Evolutionary conservation across 2,888 invertebrate genomes (phyloP).

Genomic region (Dynastes hyllus): DNA sequence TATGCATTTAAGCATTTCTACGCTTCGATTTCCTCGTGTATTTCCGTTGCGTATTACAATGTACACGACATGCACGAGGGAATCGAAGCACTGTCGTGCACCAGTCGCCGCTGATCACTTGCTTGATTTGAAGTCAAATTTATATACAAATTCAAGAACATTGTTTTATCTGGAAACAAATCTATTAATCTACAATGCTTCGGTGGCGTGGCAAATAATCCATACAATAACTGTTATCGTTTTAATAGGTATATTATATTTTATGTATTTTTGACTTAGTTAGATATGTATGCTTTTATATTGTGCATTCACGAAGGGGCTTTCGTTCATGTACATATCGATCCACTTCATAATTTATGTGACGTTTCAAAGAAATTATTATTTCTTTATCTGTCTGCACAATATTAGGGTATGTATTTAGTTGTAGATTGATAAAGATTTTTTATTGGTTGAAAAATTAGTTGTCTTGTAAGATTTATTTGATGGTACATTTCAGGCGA

Average conservation of each 20-base stretch:
- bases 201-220: too few relatives aligned
- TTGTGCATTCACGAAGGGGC: conserved; percentile 34
- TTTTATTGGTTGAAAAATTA: conserved; percentile 6
- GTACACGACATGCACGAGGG: too few relatives aligned
- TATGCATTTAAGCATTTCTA: too few relatives aligned
- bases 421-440: conserved; percentile 56
- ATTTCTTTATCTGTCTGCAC: conserved; percentile 53
- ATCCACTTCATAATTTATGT: conserved; percentile 21
- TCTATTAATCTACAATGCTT: too few relatives aligned
- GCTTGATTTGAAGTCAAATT: too few relatives aligned
- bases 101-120: too few relatives aligned
- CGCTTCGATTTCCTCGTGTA: too few relatives aligned
- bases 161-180: too few relatives aligned
- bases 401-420: conserved; percentile 60
- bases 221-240: background rate
- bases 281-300: conserved; percentile 5
- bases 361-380: conserved; percentile 22
- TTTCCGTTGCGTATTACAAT: too few relatives aligned
- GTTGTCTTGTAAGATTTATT: conserved; percentile 5
- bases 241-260: background rate
- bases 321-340: conserved; percentile 17
- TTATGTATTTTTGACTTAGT: background rate
- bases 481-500: background rate
- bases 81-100: too few relatives aligned
- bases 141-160: too few relatives aligned